Conservation (phyloP, 2,113 vertebrate genomes). For the Choloepus hoffmanni region DNA sequence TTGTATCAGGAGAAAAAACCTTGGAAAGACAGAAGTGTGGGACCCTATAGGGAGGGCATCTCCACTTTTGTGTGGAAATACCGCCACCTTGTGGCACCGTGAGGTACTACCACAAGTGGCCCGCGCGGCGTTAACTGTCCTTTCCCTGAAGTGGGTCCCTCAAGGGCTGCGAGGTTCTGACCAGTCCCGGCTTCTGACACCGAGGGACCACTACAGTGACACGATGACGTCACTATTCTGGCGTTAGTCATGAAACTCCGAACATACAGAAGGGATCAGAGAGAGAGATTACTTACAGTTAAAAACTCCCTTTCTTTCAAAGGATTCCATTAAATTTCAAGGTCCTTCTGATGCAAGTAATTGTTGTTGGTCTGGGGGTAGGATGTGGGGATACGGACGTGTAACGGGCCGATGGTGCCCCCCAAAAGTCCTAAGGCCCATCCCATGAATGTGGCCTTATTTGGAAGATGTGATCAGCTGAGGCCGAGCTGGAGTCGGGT, state of each 20-base stretch:
- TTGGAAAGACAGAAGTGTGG: background rate
- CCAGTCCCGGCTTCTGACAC: background rate
- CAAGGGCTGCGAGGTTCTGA: background rate
- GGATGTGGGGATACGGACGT: too few species aligned
- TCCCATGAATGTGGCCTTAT: too few species aligned
- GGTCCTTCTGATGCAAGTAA: background rate
- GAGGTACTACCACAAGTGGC: background rate
- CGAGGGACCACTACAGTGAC: background rate
- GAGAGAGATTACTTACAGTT: background rate
- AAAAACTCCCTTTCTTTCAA: background rate
- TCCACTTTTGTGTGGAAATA: background rate
- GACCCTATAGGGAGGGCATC: background rate
- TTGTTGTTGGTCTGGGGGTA: background rate
- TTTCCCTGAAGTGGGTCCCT: background rate
- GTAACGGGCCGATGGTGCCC: too few species aligned
- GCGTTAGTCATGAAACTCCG: background rate
- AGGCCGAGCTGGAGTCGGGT: too few species aligned
- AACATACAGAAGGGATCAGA: background rate
- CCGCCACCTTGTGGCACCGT: slow-evolving; percentile 64
- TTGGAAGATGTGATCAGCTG: too few species aligned
- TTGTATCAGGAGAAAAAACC: background rate
- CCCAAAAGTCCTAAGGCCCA: too few species aligned
- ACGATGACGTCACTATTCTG: background rate
- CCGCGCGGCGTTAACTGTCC: background rate
- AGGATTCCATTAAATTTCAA: background rate